These are phyloP conservation scores for Epinotia demarniana DNA, from an alignment of 2,888 invertebrate genomes.

Conservation along the genomic window DNA sequence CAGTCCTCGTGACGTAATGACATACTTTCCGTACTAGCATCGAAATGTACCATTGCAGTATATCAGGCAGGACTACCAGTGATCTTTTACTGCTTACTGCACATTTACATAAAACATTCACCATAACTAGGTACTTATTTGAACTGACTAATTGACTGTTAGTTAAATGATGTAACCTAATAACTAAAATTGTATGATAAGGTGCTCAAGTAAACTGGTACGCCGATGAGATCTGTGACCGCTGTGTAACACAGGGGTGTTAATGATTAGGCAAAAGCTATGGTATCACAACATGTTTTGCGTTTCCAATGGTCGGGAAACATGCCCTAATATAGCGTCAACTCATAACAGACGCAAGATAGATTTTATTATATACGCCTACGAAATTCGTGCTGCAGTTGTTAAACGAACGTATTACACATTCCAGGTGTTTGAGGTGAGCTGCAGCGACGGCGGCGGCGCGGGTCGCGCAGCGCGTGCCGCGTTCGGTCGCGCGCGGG, in stretches of 20 bases:
- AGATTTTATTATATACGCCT: no score
- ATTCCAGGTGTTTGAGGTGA: constrained; percentile 94
- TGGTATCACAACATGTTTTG: not conserved
- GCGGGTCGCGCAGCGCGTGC: constrained; percentile 84
- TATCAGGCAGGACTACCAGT: not conserved
- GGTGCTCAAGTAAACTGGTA: not conserved
- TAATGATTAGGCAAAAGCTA: not conserved
- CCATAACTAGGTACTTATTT: not conserved
- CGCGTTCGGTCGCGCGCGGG: constrained; percentile 88
- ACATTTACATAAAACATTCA: not conserved
- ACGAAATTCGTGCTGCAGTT: no score
- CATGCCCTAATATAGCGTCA: not conserved
- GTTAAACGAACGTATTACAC: constrained; percentile 26
- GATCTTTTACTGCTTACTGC: not conserved
- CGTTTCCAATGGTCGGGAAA: not conserved
- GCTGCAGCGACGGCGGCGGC: constrained; percentile 87
- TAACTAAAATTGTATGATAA: not conserved
- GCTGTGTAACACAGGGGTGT: no score
- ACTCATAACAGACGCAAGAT: not conserved
- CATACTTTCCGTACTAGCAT: no score
- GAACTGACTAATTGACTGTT: no score
- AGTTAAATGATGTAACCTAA: no score
- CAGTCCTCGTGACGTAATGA: no score
- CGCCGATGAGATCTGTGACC: not conserved
- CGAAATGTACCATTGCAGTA: no score